Conservation (phyloP, 2,113 vertebrate genomes). For the Cryptoleucopteryx plumbea region DNA sequence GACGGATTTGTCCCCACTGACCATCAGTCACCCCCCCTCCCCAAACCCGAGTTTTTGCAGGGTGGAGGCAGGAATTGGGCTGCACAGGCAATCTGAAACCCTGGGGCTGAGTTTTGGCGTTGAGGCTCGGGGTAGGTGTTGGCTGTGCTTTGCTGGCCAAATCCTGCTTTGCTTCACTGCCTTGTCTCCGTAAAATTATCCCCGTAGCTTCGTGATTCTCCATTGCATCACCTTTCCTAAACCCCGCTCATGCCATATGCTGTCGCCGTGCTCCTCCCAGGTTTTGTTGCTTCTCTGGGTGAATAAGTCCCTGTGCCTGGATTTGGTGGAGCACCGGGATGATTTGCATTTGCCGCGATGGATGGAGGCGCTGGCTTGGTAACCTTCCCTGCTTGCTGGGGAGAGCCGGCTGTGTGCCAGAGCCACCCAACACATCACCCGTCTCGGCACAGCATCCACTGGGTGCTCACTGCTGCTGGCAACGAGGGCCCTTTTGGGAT, state of each 20-base stretch:
- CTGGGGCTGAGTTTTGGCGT: background rate
- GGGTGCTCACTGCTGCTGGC: rapidly evolving
- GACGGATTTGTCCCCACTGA: background rate
- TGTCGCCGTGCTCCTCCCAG: rapidly evolving
- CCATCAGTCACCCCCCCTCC: background rate
- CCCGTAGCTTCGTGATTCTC: rapidly evolving
- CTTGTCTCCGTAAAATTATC: background rate
- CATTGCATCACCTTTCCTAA: rapidly evolving
- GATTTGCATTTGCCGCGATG: rapidly evolving
- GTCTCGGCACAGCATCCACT: rapidly evolving
- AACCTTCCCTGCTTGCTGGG: too few relatives aligned
- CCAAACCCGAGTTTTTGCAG: rapidly evolving
- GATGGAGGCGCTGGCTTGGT: background rate
- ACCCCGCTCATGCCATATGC: rapidly evolving
- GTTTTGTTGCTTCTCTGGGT: background rate
- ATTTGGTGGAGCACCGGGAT: background rate
- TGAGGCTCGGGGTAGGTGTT: background rate
- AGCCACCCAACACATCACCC: background rate
- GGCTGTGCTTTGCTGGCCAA: background rate
- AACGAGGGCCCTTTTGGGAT: background rate
- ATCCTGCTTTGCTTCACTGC: background rate
- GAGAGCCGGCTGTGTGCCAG: rapidly evolving
- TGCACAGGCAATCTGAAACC: background rate
- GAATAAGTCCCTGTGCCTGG: background rate
- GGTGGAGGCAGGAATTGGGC: background rate